Evolutionary conservation across 2,888 invertebrate genomes (phyloP), one percentile per base, ranked within the genome.

Genomic region (Megaustenia siamemsis): DNA sequence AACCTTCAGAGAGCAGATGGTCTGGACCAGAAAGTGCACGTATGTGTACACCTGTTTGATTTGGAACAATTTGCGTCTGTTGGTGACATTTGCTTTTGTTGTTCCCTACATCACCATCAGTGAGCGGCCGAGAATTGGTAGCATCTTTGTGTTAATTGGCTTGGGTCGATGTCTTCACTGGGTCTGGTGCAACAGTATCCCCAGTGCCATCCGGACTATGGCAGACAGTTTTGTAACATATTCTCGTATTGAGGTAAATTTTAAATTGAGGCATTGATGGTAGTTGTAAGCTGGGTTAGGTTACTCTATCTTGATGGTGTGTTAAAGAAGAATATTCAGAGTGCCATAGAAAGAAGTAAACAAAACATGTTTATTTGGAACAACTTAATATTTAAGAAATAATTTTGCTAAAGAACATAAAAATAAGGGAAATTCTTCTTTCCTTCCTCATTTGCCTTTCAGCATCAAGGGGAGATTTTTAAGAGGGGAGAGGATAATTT

Each of bases 1-100:
- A 24, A 21, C 45, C 53, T 40, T 12, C 79, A 79, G 79, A 32
- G 32, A 79, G 18, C 79, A 79, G 79, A 38, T 66, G 12, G 45
- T 45, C 2, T 79, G 79, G 79, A 68, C 79, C 8, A 79, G 66
- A 45, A 79, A 66, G 32, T 21, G 28, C 5, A 43, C 45, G 21
- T 66, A 79, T 35, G 10, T 66, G 15, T n/a, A 38, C 24, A 21
- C 68, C 0, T 40, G 60, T 32, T 68, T 60, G 43, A n/a, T 35
- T 18, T 79, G 79, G 79, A 79, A 79, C 79, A 66, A 66, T 49
- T 66, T 35, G 0, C 35, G 45, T 4, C 6, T 63, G 45, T 32
- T 79, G n/a, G 45, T 79, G 35, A 79, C 68, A 8, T 66, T 79
- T 60, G 66, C 63, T 32, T 45, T 79, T 28, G 63, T 79, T 18